phyloP scores from a whole-genome alignment of 2,113 vertebrate genomes.

The Chlorodrepanis virens region DNA sequence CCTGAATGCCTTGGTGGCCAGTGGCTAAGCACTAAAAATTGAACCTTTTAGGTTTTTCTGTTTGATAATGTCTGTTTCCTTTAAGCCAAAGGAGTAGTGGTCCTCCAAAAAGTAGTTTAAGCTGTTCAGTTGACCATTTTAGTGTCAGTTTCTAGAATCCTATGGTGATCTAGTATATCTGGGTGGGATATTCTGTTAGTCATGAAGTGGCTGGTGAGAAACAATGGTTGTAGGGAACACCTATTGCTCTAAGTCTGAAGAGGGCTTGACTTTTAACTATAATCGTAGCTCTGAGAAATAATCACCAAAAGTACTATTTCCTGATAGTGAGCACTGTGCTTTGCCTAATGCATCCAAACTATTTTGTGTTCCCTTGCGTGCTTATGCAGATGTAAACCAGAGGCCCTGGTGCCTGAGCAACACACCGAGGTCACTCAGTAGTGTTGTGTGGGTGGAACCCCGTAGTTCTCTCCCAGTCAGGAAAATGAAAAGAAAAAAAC shows the following conservation, averaged over 20 bases:
- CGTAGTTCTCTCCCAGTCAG: background rate
- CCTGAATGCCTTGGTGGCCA: background rate
- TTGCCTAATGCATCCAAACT: background rate
- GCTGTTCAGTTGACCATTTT: background rate
- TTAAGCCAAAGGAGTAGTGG: background rate
- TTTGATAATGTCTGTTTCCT: background rate
- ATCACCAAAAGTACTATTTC: background rate
- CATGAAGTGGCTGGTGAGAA: background rate
- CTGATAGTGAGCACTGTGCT: background rate
- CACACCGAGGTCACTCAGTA: background rate
- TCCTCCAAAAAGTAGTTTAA: background rate
- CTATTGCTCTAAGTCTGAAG: background rate
- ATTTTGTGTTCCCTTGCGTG: background rate
- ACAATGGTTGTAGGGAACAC: background rate
- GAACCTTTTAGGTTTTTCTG: background rate
- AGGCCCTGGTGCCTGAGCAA: background rate
- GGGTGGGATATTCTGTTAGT: background rate
- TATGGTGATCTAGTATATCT: background rate
- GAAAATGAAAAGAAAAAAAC: background rate
- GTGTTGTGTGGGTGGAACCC: background rate
- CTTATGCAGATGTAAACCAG: background rate
- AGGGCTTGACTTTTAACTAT: background rate
- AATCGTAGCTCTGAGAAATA: background rate
- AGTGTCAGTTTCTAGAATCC: background rate
- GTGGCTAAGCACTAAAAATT: background rate